These are phyloP conservation scores for Eublepharis macularius DNA, from an alignment of 2,113 vertebrate genomes.

Conservation along the genomic window DNA sequence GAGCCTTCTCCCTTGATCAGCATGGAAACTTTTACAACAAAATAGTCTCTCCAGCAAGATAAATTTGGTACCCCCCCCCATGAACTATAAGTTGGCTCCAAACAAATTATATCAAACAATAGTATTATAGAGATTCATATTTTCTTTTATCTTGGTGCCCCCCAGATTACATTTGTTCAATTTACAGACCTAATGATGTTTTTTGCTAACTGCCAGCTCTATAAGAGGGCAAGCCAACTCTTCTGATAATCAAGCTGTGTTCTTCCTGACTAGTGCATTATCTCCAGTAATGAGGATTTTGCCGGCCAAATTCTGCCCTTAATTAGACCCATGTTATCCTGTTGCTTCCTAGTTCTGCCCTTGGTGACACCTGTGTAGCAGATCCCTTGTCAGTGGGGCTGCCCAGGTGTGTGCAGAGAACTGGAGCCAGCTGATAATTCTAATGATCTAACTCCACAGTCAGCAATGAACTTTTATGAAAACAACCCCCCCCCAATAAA, in stretches of 20 bases:
- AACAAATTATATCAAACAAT: slow-evolving; percentile 47
- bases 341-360: slow-evolving; percentile 28
- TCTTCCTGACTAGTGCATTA: slow-evolving; percentile 52
- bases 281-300: slow-evolving; percentile 42
- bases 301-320: slow-evolving; percentile 40
- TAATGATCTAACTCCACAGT: slow-evolving; percentile 51
- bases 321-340: slow-evolving; percentile 39
- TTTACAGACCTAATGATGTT: slow-evolving; percentile 41
- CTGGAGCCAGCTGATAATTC: slow-evolving; percentile 40
- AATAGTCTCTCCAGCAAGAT: slow-evolving; percentile 55
- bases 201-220: slow-evolving; percentile 52
- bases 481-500: neutral
- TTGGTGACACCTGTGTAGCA: slow-evolving; percentile 31
- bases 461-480: slow-evolving; percentile 15
- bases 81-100: slow-evolving; percentile 40
- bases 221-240: slow-evolving; percentile 52
- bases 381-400: slow-evolving; percentile 29
- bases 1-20: slow-evolving; percentile 53
- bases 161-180: slow-evolving; percentile 49
- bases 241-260: slow-evolving; percentile 64
- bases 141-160: slow-evolving; percentile 41
- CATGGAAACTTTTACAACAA: slow-evolving; percentile 47
- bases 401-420: slow-evolving; percentile 27
- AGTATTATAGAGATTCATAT: slow-evolving; percentile 44
- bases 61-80: slow-evolving; percentile 1